Base-by-base conservation (phyloP, 2,888 invertebrate species). In the Drosophila merina region DNA sequence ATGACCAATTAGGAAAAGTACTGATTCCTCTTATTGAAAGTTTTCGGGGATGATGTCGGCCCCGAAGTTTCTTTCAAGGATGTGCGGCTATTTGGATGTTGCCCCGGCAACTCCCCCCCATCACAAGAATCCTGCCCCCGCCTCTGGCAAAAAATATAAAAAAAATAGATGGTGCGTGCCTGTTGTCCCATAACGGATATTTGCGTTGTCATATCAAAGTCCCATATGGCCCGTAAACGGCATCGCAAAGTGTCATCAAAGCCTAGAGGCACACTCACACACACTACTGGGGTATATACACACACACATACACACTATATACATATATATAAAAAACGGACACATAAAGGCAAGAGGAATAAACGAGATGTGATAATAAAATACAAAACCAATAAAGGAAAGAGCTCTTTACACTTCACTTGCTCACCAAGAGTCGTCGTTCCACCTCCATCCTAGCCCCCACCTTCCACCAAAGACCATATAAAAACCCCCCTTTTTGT, bases 221-320 rank as follows among this genome's bases (percentile, higher is more conserved):
- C 91, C 90, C 91, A 91, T 90, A 91, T 91, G 90, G 87, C 89
- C 89, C 88, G 90, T 91, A 90, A 89, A 89, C 80, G 84, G 59
- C 48, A 59, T 54, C 42, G 74, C 72, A 74, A 74, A 89, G 83
- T 89, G 77, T 75, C 90, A 89, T 88, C 89, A 86, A 82, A 80
- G 86, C 88, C 89, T 77, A 77, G 77, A 84, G 68, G 84, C 84
- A 73, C 80, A 52, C 38, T 63, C 56, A 64, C 60, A 74, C 26
- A 57, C 50, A 56, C 31, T 42, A 12, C 9, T 4, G 4, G 20
- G 8, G 3, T 44, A 73, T 71, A 75, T 56, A 74, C 55, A 48
- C 48, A 64, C 36, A 63, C 26, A 25, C 47, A 67, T 47, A 55
- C 36, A 55, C 36, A 0, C n/a, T 56, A 36, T 33, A 45, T 12